phyloP scores from a whole-genome alignment of 2,113 vertebrate species.

The Daphoenositta chrysoptera region DNA sequence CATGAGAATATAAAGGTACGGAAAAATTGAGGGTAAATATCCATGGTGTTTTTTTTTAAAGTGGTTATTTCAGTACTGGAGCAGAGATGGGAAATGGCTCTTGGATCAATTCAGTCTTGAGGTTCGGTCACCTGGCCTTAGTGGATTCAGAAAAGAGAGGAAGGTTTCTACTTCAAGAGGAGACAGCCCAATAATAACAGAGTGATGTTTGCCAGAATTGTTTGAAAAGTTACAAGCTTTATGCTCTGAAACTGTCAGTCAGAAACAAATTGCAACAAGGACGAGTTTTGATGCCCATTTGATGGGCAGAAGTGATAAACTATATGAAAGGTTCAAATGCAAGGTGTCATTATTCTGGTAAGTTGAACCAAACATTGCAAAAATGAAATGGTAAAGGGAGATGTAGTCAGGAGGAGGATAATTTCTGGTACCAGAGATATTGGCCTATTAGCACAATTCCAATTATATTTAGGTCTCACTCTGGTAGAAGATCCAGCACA shows the following conservation, averaged over 20 bases:
- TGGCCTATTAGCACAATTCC: background rate
- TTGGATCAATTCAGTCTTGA: background rate
- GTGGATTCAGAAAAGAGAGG: background rate
- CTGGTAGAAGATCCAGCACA: background rate
- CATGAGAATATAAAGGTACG: background rate
- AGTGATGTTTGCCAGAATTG: background rate
- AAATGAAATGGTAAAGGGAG: background rate
- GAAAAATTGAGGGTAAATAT: background rate
- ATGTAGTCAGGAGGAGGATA: background rate
- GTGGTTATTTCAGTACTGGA: background rate
- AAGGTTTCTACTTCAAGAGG: background rate
- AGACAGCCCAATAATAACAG: background rate
- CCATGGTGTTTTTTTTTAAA: background rate
- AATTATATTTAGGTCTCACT: background rate
- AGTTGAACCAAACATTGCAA: background rate
- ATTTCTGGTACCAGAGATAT: background rate
- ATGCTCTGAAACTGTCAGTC: background rate
- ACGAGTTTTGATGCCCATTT: background rate
- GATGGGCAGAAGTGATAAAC: background rate
- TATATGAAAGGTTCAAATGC: background rate
- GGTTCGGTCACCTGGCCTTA: background rate
- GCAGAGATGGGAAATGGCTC: background rate
- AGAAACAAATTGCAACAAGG: background rate
- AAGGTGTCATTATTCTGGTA: background rate
- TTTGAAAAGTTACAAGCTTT: background rate